Conservation (phyloP, 2,113 vertebrate genomes). For the Notothenia coriiceps region DNA sequence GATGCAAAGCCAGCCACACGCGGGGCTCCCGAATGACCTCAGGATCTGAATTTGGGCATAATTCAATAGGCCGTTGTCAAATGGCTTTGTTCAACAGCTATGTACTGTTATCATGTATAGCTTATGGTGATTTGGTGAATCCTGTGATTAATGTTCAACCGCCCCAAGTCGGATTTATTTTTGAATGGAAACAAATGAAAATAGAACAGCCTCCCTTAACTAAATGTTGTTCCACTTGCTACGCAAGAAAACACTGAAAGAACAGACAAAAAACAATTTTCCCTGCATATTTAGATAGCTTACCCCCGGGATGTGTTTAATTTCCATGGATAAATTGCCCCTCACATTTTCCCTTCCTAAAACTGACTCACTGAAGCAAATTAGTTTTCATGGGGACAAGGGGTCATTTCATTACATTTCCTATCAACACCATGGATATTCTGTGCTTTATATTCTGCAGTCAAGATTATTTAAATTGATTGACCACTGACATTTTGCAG, state of each 20-base stretch:
- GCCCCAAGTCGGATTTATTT: slow-evolving; percentile 66
- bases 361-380: slow-evolving; percentile 73
- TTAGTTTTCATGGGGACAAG: slow-evolving; percentile 63
- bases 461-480: slow-evolving; percentile 78
- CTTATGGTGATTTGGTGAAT: slow-evolving; percentile 68
- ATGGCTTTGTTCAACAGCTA: slow-evolving; percentile 71
- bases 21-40: slow-evolving; percentile 76
- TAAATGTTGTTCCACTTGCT: slow-evolving; percentile 56
- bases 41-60: slow-evolving; percentile 62
- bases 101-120: slow-evolving; percentile 58
- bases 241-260: slow-evolving; percentile 46
- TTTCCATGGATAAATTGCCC: slow-evolving; percentile 73
- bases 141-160: slow-evolving; percentile 72
- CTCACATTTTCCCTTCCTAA: slow-evolving; percentile 63
- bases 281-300: slow-evolving; percentile 69
- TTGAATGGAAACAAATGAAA: slow-evolving; percentile 73
- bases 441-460: slow-evolving; percentile 70
- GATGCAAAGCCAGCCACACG: slow-evolving; percentile 71
- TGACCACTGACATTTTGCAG: slow-evolving; percentile 83
- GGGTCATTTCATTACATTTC: slow-evolving; percentile 75
- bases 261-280: slow-evolving; percentile 47
- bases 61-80: slow-evolving; percentile 72
- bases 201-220: slow-evolving; percentile 46
- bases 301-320: slow-evolving; percentile 73
- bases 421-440: slow-evolving; percentile 63